Evolutionary conservation across 1,140 invertebrate genomes (phyloP), one percentile per base, ranked within the genome.

Genomic region (Diachasmimorpha longicaudata): DNA sequence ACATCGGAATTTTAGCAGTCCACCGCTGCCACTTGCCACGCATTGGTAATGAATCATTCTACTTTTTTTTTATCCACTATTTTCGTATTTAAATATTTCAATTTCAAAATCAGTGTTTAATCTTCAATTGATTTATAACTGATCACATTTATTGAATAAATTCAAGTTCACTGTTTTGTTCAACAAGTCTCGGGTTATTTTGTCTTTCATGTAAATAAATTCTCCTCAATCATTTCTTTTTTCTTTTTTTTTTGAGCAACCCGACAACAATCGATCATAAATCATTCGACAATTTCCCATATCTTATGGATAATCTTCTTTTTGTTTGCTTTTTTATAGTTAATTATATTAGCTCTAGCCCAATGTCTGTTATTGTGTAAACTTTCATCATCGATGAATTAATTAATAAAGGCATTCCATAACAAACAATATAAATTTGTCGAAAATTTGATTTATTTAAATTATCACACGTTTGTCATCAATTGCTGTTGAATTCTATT

Each of bases 401-500:
- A 74, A 75, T 63, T 66, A 46, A 73, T 63, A 75, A 75, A 75
- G 19, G 19, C 36, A 75, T 75, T 63, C 74, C 44, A 70, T 58
- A 70, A 52, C 21, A 25, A 39, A n/a, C 36, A 37, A 68, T 37
- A 19, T 37, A 75, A 23, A 70, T 46, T 66, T 55, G 63, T 74
- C 25, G 14, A 16, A 21, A 46, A 67, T 8, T 25, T 66, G 16
- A 72, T 36, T 39, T 48, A 39, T 46, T 48, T 36, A 5, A 71
- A 31, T 21, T 46, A 52, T 79, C 74, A 79, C 0, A 86, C 84
- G 71, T 81, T 86, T 14, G 83, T 81, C 77, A 85, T 77, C 39
- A 86, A 76, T 77, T 80, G 81, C 72, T 79, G 74, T 73, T 85
- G 83, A 19, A 85, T 83, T 31, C 78, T 76, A 79, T 85, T 80